These are phyloP conservation scores for Porites australiensis DNA, from an alignment of 64 coral and sea anemone genomes.

Conservation along the genomic window DNA sequence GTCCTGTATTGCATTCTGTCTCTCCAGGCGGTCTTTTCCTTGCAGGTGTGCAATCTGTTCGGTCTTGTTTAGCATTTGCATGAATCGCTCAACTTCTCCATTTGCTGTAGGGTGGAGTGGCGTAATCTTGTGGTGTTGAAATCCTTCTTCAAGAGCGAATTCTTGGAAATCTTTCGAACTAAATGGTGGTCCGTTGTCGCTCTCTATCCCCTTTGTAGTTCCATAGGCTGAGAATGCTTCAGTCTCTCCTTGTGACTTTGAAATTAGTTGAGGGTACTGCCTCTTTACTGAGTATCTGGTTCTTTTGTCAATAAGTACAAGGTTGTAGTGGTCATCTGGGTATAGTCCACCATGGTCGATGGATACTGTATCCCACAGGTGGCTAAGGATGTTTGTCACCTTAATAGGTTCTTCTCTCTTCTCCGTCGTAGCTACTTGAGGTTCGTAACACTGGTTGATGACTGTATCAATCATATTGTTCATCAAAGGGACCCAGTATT, in stretches of 20 bases:
- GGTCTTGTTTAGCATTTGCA: constrained; percentile 74
- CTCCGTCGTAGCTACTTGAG: constrained; percentile 59
- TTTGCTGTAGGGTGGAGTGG: constrained; percentile 65
- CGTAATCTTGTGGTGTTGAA: constrained; percentile 67
- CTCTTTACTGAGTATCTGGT: constrained; percentile 62
- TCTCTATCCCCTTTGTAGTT: constrained; percentile 52
- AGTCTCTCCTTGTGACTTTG: constrained; percentile 60
- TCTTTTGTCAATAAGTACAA: constrained; percentile 58
- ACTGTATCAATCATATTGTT: constrained; percentile 78
- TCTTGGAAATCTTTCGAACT: constrained; percentile 70
- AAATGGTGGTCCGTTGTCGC: constrained; percentile 75
- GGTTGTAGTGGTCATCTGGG: constrained; percentile 71
- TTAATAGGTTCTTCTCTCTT: constrained; percentile 78
- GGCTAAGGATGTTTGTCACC: constrained; percentile 48
- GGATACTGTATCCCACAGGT: constrained; percentile 75
- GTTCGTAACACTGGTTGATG: constrained; percentile 65
- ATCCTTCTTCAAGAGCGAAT: constrained; percentile 62
- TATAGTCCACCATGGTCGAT: constrained; percentile 62
- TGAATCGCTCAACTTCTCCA: constrained; percentile 60
- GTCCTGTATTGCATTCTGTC: constrained; percentile 35
- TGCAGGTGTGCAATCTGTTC: constrained; percentile 66
- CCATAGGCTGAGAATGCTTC: constrained; percentile 70
- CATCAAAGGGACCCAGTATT: constrained; percentile 80
- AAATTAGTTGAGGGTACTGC: constrained; percentile 35
- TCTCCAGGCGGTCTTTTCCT: constrained; percentile 43